These are phyloP conservation scores for Emmelina monodactyla DNA, from an alignment of 2,888 invertebrate genomes.

Conservation along the genomic window DNA sequence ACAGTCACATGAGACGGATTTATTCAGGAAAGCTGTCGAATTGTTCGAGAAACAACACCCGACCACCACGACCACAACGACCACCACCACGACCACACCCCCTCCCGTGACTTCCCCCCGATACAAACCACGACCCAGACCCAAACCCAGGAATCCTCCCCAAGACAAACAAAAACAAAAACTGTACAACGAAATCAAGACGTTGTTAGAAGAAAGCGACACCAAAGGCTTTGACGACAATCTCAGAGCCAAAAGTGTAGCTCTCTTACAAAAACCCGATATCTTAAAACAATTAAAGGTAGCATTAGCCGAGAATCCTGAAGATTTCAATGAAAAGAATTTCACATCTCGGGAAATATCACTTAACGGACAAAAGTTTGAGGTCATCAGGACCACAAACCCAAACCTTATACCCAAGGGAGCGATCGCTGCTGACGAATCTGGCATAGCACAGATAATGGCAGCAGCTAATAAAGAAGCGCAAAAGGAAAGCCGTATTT, in stretches of 20 bases:
- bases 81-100: constrained; percentile 70
- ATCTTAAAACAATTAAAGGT: constrained; percentile 77
- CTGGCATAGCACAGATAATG: constrained; percentile 45
- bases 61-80: constrained; percentile 72
- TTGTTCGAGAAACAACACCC: constrained; percentile 74
- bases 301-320: constrained; percentile 74
- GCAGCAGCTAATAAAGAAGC: constrained; percentile 38
- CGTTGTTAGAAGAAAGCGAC: constrained; percentile 61
- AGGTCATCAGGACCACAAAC: constrained; percentile 75
- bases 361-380: constrained; percentile 78
- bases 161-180: constrained; percentile 65
- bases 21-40: constrained; percentile 72
- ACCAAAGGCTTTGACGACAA: constrained; percentile 64
- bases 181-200: constrained; percentile 66
- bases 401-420: constrained; percentile 72
- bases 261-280: constrained; percentile 73
- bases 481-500: constrained; percentile 68
- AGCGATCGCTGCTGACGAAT: constrained; percentile 55
- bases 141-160: constrained; percentile 45
- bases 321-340: constrained; percentile 71
- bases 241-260: constrained; percentile 55
- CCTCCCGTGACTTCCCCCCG: constrained; percentile 41
- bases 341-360: constrained; percentile 77
- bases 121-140: constrained; percentile 35
- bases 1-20: constrained; percentile 69